A percentile compares a stretch with the other conserved stretches of the same genome.
Evolutionary conservation across 2,888 invertebrate species (phyloP).

Genomic region (Orchestes rusci): DNA sequence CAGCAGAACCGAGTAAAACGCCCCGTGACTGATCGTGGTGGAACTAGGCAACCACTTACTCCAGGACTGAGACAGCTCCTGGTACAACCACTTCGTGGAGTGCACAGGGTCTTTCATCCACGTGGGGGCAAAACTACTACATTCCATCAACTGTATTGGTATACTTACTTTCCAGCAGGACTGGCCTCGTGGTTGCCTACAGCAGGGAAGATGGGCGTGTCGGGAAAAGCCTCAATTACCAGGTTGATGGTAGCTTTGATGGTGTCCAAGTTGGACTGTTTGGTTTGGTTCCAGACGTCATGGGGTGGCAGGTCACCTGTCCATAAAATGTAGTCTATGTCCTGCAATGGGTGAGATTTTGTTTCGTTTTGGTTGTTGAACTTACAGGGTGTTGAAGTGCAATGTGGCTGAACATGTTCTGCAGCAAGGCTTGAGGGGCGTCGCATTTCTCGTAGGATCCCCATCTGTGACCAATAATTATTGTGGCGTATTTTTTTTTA

Average conservation of each 20-base stretch:
- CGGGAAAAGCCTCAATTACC: slow-evolving; percentile 78
- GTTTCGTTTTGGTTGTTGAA: not conserved
- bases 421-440: slow-evolving; percentile 81
- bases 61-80: slow-evolving; percentile 83
- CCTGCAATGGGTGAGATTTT: slow-evolving; percentile 48
- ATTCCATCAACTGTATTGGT: not conserved
- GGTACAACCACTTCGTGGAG: slow-evolving; percentile 85
- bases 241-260: slow-evolving; percentile 75
- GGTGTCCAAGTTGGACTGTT: slow-evolving; percentile 74
- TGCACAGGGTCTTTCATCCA: slow-evolving; percentile 73
- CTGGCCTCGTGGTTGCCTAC: slow-evolving; percentile 95
- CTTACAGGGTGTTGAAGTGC: slow-evolving; percentile 69
- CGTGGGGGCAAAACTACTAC: slow-evolving; percentile 74
- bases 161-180: slow-evolving; percentile 80
- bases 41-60: slow-evolving; percentile 83
- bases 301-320: slow-evolving; percentile 95
- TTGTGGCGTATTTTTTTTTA: too few relatives aligned
- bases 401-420: slow-evolving; percentile 84
- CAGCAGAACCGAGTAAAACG: slow-evolving; percentile 85
- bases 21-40: slow-evolving; percentile 75
- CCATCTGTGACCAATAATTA: slow-evolving; percentile 70
- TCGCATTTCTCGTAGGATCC: slow-evolving; percentile 93
- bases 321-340: slow-evolving; percentile 90
- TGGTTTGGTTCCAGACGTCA: slow-evolving; percentile 90
- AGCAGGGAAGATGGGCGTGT: slow-evolving; percentile 86